Evolutionary conservation across 2,113 vertebrate species (phyloP).

Genomic region (Grammomys dolichurus): DNA sequence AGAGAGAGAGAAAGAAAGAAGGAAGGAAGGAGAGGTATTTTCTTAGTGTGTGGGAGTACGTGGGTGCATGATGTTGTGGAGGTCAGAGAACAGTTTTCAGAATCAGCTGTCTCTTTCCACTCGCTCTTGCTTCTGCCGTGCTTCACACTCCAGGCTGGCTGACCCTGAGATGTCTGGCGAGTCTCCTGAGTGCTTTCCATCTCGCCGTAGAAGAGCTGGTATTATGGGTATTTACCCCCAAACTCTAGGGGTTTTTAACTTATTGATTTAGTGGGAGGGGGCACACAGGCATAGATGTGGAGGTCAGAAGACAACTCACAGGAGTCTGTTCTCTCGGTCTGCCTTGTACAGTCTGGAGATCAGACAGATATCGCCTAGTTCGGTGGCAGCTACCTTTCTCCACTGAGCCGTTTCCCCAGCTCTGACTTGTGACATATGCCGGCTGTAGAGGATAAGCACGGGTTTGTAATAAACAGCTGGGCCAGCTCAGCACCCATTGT

Average conservation of each 20-base stretch:
- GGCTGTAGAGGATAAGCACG: no score
- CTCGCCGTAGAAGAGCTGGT: not conserved
- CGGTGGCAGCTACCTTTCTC: not conserved
- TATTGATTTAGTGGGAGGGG: not conserved
- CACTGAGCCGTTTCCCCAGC: not conserved
- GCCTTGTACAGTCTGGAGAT: not conserved
- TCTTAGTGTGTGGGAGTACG: not conserved
- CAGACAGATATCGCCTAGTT: no score
- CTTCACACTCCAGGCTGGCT: not conserved
- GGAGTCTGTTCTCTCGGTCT: not conserved
- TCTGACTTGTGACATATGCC: not conserved
- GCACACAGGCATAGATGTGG: not conserved
- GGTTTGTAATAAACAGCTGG: not conserved
- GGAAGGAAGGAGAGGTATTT: fast-evolving
- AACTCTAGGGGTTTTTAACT: not conserved
- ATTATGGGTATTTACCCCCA: not conserved
- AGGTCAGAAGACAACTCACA: not conserved
- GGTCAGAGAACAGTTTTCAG: not conserved
- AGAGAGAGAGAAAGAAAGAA: not conserved
- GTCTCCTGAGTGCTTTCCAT: not conserved
- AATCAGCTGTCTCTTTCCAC: not conserved
- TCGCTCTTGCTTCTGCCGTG: not conserved
- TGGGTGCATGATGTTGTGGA: not conserved
- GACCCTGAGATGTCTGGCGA: not conserved
- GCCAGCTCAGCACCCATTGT: not conserved